Base-by-base conservation (phyloP, 1,140 invertebrate species). In the Tetragonula clypearis region DNA sequence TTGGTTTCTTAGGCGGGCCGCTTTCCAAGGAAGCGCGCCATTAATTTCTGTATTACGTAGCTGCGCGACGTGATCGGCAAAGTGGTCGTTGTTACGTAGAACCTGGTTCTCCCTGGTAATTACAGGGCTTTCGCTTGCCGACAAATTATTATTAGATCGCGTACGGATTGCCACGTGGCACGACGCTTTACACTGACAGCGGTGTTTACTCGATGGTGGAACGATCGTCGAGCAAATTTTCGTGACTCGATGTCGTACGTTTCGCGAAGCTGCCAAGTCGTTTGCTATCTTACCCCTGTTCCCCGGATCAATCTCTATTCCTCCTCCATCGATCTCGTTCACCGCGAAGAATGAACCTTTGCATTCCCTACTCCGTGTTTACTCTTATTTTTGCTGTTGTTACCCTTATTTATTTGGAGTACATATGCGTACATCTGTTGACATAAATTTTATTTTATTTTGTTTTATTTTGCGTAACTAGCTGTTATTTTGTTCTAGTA, bases 101-200 rank as follows among this genome's bases (percentile, higher is more conserved):
- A 58, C 49, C 17, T n/a, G 56, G 55, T 15, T 66, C 62, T 56
- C 69, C 5, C 56, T 6, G 76, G 73, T 90, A 86, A 92, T 92
- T 91, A 91, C 91, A 90, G 83, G 82, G 75, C 77, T 79, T 75
- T 86, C 77, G 86, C 83, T 81, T 87, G 90, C 84, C 85, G 89
- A 79, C 81, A 85, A 91, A 92, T 92, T 90, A 88, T 91, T 87
- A 88, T 87, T 87, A 56, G 79, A 83, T 84, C 78, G 73, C 26
- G 14, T 53, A 84, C 14, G 73, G 49, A 79, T 60, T 56, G 71
- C 80, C 74, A 68, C 62, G 73, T 53, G 79, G 49, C 83, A 88
- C 77, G 65, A 78, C 41, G 41, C 21, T 53, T 65, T 62, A 30
- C 53, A 19, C 15, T 3, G 72, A 23, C 35, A 26, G 19, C 21